Evolutionary conservation across 2,888 invertebrate species (phyloP).

Genomic region (Nasonovia ribisnigri): DNA sequence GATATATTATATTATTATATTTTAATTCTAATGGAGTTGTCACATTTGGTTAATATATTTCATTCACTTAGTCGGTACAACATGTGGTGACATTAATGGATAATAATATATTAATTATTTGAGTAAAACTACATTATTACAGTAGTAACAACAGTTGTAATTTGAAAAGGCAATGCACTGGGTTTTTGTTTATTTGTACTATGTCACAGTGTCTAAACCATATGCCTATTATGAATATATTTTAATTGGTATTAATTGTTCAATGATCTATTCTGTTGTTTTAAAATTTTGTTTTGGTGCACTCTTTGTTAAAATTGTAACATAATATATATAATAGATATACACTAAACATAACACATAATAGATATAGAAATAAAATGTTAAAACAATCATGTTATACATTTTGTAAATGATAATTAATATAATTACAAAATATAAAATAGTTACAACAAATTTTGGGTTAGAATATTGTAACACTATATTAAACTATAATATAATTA

Average conservation of each 20-base stretch:
- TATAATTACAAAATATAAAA: no score
- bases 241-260: neutral
- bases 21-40: constrained; percentile 39
- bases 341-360: no score
- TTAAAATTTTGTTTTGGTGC: neutral
- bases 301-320: neutral
- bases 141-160: neutral
- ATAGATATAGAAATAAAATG: no score
- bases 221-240: neutral
- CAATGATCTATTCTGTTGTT: no score
- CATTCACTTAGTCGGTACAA: constrained; percentile 39
- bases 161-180: neutral
- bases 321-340: no score
- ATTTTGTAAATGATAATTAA: no score
- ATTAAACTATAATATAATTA: no score
- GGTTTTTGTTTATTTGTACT: neutral
- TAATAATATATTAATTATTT: constrained; percentile 30
- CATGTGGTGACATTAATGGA: constrained; percentile 47
- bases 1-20: neutral
- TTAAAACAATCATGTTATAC: no score
- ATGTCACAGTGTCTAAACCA: neutral
- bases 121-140: neutral
- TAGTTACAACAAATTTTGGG: no score
- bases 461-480: no score
- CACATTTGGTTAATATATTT: constrained; percentile 35